Percentiles rank a stretch among this genome's conserved stretches.
Evolutionary conservation across 2,888 invertebrate genomes (phyloP).

Genomic region (Incurvaria masculella): DNA sequence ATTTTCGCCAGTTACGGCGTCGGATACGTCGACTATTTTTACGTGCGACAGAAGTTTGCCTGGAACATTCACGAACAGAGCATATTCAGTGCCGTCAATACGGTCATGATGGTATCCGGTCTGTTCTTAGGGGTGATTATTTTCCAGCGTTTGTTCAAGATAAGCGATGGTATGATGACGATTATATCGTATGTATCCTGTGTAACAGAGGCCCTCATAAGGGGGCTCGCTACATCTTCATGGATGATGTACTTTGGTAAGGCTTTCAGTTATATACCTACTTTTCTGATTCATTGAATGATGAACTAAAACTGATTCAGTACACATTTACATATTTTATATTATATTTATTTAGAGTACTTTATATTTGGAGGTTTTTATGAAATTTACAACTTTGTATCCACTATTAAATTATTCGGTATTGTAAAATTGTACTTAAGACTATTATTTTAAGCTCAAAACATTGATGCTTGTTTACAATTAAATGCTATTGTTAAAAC

Average conservation of each 20-base stretch:
- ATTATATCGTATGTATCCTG: slow-evolving; percentile 19
- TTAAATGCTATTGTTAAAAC: too few relatives aligned
- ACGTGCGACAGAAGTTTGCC: slow-evolving; percentile 59
- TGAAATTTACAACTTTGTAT: too few relatives aligned
- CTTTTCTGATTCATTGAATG: too few relatives aligned
- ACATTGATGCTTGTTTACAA: too few relatives aligned
- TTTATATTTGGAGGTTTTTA: too few relatives aligned
- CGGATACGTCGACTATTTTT: slow-evolving; percentile 58
- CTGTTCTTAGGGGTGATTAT: slow-evolving; percentile 55
- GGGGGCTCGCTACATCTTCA: slow-evolving; percentile 27
- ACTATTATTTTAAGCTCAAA: too few relatives aligned
- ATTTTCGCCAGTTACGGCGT: slow-evolving; percentile 43
- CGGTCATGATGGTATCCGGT: slow-evolving; percentile 53
- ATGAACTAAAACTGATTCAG: too few relatives aligned
- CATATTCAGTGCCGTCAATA: slow-evolving; percentile 49
- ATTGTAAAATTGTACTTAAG: too few relatives aligned
- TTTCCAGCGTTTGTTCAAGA: slow-evolving; percentile 45
- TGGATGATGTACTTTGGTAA: slow-evolving; percentile 57
- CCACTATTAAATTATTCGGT: too few relatives aligned
- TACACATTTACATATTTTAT: too few relatives aligned
- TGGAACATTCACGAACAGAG: slow-evolving; percentile 65
- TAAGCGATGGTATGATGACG: slow-evolving; percentile 31
- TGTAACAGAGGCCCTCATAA: slow-evolving; percentile 32
- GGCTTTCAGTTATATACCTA: too few relatives aligned
- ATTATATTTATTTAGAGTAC: too few relatives aligned